Evolutionary conservation across 2,797 vertebrate genomes (phyloP).

Genomic region (Gadopsis bispinosus): DNA sequence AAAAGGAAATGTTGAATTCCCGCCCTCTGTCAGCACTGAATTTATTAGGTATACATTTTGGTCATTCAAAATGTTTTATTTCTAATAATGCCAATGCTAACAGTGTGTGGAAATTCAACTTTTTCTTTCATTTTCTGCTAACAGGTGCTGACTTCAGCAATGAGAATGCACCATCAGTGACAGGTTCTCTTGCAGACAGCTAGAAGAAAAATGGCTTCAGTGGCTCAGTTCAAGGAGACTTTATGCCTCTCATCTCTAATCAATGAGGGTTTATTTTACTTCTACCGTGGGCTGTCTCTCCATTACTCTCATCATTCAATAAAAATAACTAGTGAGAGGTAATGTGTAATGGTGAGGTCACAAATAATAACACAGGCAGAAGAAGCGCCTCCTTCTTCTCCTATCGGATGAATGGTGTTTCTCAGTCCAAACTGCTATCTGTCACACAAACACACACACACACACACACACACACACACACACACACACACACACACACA

Average conservation of each 20-base stretch:
- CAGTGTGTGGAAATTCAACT: background rate
- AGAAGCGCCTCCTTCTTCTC: background rate
- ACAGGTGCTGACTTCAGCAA: conserved; percentile 6
- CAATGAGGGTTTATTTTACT: conserved; percentile 33
- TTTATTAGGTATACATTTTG: background rate
- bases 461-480: conserved; percentile 6
- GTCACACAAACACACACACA: conserved; percentile 19
- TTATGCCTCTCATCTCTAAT: conserved; percentile 40
- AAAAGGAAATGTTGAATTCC: background rate
- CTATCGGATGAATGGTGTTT: conserved; percentile 11
- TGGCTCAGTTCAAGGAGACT: conserved; percentile 31
- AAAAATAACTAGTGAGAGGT: conserved; percentile 6
- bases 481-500: conserved; percentile 17
- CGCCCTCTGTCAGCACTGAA: background rate
- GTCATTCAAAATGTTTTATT: background rate
- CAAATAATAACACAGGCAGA: conserved; percentile 29
- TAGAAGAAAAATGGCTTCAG: conserved; percentile 27
- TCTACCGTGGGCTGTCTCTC: conserved; percentile 7
- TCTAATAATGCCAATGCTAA: conserved; percentile 1
- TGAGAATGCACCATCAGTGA: conserved; percentile 16
- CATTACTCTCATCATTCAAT: conserved; percentile 36
- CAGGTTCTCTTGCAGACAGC: background rate
- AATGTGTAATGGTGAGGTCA: conserved; percentile 17
- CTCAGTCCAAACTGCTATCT: background rate
- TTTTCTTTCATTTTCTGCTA: conserved; percentile 24